Evolutionary conservation across 2,113 vertebrate species (phyloP).

Genomic region (Notothenia rossii): DNA sequence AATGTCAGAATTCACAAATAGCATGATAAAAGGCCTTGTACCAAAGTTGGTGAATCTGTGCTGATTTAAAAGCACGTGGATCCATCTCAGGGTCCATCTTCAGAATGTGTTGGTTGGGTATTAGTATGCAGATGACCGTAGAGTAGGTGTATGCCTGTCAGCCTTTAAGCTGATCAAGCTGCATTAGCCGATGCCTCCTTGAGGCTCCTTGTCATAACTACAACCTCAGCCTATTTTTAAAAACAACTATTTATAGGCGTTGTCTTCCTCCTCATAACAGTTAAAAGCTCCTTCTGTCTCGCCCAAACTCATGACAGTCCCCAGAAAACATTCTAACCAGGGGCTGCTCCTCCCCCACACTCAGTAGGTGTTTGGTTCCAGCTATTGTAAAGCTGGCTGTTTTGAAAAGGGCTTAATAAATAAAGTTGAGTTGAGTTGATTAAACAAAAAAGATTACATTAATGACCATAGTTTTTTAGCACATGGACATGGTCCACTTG

Average conservation of each 20-base stretch:
- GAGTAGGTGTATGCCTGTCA: conserved; percentile 41
- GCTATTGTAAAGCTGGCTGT: too few species aligned
- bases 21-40: too few species aligned
- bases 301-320: not conserved
- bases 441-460: not conserved
- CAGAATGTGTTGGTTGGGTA: not conserved
- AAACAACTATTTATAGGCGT: conserved; percentile 65
- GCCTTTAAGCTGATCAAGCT: conserved; percentile 72
- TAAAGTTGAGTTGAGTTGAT: too few species aligned
- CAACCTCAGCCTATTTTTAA: conserved; percentile 65
- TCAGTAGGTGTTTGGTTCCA: not conserved
- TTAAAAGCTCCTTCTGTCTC: conserved; percentile 22
- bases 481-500: not conserved
- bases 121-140: not conserved
- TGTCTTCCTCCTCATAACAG: conserved; percentile 43
- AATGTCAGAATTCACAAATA: not conserved
- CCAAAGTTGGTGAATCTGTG: not conserved
- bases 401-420: too few species aligned
- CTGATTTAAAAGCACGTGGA: not conserved
- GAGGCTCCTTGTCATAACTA: conserved; percentile 58
- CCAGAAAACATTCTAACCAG: not conserved
- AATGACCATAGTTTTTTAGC: too few species aligned
- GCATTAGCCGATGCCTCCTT: conserved; percentile 51
- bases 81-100: not conserved
- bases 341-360: not conserved